Conservation (phyloP, 2,888 invertebrate species). For the Pollenia labialis region DNA sequence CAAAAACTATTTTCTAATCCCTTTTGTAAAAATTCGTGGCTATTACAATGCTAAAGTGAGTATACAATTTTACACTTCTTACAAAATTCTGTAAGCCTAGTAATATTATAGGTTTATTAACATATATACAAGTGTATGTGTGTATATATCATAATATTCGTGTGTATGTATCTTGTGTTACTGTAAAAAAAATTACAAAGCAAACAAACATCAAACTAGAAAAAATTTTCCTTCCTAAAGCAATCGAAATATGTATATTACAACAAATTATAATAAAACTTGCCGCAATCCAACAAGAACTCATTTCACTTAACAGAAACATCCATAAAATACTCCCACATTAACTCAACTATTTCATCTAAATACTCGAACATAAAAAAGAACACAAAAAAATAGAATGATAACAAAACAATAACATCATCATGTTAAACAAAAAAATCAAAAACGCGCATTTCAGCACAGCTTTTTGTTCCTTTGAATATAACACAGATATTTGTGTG, state of each 20-base stretch:
- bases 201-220: too few relatives aligned
- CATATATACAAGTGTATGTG: conserved; percentile 15
- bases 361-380: not conserved
- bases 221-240: too few relatives aligned
- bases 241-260: too few relatives aligned
- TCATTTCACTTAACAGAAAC: not conserved
- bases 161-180: too few relatives aligned
- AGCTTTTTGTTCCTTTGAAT: not conserved
- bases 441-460: not conserved
- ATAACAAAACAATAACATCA: not conserved
- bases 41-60: not conserved
- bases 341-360: not conserved
- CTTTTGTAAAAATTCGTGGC: not conserved
- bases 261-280: too few relatives aligned
- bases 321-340: not conserved
- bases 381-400: not conserved
- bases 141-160: not conserved
- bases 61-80: too few relatives aligned
- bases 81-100: conserved; percentile 4
- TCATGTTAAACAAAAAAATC: not conserved
- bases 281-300: not conserved
- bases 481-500: not conserved
- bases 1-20: too few relatives aligned
- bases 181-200: too few relatives aligned
- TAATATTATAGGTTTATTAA: conserved; percentile 15